Base-by-base conservation (phyloP, 2,888 invertebrate species). In the Frankliniella intonsa region DNA sequence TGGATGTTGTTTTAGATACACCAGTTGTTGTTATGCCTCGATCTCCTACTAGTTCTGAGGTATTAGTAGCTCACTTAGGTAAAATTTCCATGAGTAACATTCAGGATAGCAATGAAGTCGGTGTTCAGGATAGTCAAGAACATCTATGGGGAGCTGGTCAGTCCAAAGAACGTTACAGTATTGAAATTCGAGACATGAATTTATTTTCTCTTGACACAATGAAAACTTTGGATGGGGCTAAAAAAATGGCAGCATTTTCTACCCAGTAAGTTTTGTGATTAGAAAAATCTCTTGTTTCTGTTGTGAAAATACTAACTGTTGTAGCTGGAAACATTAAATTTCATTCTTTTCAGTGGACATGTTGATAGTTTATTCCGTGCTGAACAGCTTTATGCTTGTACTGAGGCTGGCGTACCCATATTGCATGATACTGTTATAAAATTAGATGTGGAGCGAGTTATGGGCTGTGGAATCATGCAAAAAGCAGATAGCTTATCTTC, bases 61-160 rank as follows among this genome's bases (percentile, higher is more conserved):
- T 97, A 82, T 91, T 97, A 85, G 95, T 98, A 76, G 96, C 96
- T 22, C 97, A 97, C 90, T 91, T 98, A 84, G 98, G 98, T 69
- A 94, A 95, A 87, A 97, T 97, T 87, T 92, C 93, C 50, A 89
- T 90, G 19, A 85, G 83, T 69, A 87, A 88, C 83, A 83, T 83
- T n/a, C 69, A 80, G 12, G 49, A 76, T 19, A 65, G 80, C 55
- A 80, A 80, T n/a, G 69, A 65, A 17, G 69, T 81, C 50, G 81
- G 81, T 38, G 81, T 79, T 19, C 83, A 81, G 25, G 83, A 81
- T 80, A 81, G 62, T 81, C 50, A 25, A 22, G 19, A 50, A 49
- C 27, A 65, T 38, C 65, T 22, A 27, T 69, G 82, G 79, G 88
- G 82, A 84, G 82, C 49, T 76, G 86, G 88, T 88, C 88, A 87